These are phyloP conservation scores for Piezodorus guildinii DNA, from an alignment of 1,140 invertebrate species.

Conservation along the genomic window DNA sequence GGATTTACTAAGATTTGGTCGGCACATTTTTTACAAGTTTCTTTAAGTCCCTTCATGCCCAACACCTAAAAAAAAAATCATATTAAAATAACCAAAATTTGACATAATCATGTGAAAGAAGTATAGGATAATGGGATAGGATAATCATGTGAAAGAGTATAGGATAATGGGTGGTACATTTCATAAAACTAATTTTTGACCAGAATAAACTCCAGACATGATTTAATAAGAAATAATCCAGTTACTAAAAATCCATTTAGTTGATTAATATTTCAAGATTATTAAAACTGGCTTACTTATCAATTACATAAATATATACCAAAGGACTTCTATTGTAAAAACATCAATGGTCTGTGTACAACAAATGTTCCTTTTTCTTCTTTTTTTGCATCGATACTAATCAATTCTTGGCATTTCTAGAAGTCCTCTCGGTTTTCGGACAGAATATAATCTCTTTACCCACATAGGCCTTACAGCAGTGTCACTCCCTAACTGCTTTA, in stretches of 20 bases:
- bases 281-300: not conserved
- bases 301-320: not conserved
- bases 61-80: not conserved
- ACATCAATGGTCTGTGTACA: not conserved
- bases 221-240: not conserved
- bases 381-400: not conserved
- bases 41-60: not conserved
- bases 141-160: not conserved
- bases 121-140: not conserved
- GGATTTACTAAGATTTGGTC: not conserved
- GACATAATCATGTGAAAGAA: not conserved
- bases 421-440: not conserved
- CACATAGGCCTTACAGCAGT: no score
- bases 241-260: not conserved
- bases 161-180: not conserved
- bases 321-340: not conserved
- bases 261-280: not conserved
- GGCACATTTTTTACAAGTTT: slow-evolving; percentile 1
- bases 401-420: not conserved
- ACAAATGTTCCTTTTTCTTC: not conserved
- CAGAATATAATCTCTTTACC: not conserved
- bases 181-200: not conserved
- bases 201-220: not conserved
- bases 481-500: no score
- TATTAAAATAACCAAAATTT: not conserved